Base-by-base conservation (phyloP, 2,888 invertebrate genomes). In the Ectemnius cavifrons region DNA sequence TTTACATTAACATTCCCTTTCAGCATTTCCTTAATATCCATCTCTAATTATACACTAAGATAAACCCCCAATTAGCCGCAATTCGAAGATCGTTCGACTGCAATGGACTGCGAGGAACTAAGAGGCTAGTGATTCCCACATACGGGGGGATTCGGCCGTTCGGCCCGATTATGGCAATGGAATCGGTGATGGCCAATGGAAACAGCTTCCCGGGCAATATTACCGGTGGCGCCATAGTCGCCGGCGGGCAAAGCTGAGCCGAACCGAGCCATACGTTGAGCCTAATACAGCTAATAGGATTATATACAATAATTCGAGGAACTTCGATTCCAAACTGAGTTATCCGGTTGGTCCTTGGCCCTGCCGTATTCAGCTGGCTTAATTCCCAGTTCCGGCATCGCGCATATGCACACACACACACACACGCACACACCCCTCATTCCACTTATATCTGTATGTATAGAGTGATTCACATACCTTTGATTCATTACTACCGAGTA, bases 281-380 rank as follows among this genome's bases (percentile, higher is more conserved):
- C 64, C 71, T 72, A 72, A 72, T 65, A 59, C 70, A 63, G 63
- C 57, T 79, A 79, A 79, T 79, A 79, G 79, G 79, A 79, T 79
- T 79, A 79, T 68, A 75, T 52, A 63, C 78, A 75, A 79, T 79
- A 78, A 79, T 79, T 79, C 75, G 63, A 66, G 75, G 65, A 78
- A 79, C 75, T 79, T 78, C 78, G 75, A 78, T 79, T 70, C 67
- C 65, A 68, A 67, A 73, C 75, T 73, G 79, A 79, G 78, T 79
- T 75, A 78, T 78, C 78, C 79, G 47, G 67, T 64, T 70, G 67
- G 69, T 74, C 67, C 68, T 64, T 37, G 37, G 70, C 67, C 70
- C 65, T 67, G 65, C 60, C 72, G 79, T 75, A 70, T 78, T 75
- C 78, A 28, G 72, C 60, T 70, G 78, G 75, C 75, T 75, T 78